Evolutionary conservation across 2,888 invertebrate genomes (phyloP).

Genomic region (Tinea pellionella): DNA sequence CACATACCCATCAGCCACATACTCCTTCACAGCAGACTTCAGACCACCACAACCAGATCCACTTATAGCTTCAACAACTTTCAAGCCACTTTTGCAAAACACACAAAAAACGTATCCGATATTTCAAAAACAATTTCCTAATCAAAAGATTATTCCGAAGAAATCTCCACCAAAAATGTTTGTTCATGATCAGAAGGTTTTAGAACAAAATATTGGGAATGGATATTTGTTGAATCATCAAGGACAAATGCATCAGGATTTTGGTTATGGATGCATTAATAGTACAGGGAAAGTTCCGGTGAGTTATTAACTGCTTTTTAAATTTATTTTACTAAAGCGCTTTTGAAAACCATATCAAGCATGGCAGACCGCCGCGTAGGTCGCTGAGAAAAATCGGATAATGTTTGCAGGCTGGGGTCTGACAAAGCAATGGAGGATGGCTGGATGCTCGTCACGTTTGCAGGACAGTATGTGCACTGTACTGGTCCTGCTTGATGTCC

Average conservation of each 20-base stretch:
- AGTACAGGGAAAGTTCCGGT: constrained; percentile 54
- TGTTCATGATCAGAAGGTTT: constrained; percentile 38
- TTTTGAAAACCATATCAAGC: too few species aligned
- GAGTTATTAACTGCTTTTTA: constrained; percentile 19
- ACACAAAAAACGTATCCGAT: constrained; percentile 49
- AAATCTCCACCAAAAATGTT: constrained; percentile 52
- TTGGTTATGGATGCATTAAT: constrained; percentile 49
- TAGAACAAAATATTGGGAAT: constrained; percentile 38
- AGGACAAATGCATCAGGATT: constrained; percentile 50
- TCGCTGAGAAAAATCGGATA: too few species aligned
- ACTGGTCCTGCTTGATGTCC: too few species aligned
- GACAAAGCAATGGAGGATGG: too few species aligned
- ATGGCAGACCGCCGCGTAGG: too few species aligned
- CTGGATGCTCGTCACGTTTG: too few species aligned
- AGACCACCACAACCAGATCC: constrained; percentile 73
- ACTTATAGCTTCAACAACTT: constrained; percentile 64
- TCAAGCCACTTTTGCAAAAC: constrained; percentile 66
- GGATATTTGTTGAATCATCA: constrained; percentile 51
- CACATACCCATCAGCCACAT: constrained; percentile 78
- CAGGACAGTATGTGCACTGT: too few species aligned
- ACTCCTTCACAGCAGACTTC: constrained; percentile 87
- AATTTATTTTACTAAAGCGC: not conserved
- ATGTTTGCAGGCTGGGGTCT: too few species aligned
- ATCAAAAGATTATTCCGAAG: constrained; percentile 43
- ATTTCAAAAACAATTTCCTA: constrained; percentile 46